Percentiles rank a stretch among this genome's conserved stretches.
Evolutionary conservation across 2,797 vertebrate genomes (phyloP).

Genomic region (Eurystomus glaucurus): DNA sequence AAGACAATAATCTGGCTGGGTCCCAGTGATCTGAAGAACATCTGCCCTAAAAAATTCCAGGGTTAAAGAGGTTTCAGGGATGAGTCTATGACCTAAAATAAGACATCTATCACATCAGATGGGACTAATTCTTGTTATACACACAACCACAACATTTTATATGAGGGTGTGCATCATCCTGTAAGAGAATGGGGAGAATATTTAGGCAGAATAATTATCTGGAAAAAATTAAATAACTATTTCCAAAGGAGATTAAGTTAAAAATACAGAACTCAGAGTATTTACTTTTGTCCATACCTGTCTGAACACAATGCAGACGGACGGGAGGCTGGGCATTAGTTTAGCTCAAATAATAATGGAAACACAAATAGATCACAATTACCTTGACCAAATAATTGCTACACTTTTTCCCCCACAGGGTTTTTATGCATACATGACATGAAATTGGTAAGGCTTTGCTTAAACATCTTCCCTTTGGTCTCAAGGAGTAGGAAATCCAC

Average conservation of each 20-base stretch:
- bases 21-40: not conserved
- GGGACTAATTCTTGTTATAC: not conserved
- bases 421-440: not conserved
- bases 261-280: not conserved
- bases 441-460: not conserved
- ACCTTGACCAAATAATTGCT: not conserved
- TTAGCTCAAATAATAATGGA: not conserved
- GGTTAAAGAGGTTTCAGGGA: not conserved
- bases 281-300: not conserved
- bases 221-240: not conserved
- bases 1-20: not conserved
- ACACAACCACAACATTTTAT: not conserved
- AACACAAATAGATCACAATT: not conserved
- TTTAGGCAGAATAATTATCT: not conserved
- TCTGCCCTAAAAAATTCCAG: not conserved
- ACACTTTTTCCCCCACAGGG: not conserved
- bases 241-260: not conserved
- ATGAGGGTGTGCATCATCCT: not conserved
- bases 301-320: not conserved
- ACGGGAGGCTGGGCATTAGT: not conserved
- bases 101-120: not conserved
- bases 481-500: constrained; percentile 12
- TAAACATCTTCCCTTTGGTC: not conserved
- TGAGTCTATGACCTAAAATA: not conserved
- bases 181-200: not conserved